Conservation (phyloP, 2,888 invertebrate genomes). For the Tenthredo livida region DNA sequence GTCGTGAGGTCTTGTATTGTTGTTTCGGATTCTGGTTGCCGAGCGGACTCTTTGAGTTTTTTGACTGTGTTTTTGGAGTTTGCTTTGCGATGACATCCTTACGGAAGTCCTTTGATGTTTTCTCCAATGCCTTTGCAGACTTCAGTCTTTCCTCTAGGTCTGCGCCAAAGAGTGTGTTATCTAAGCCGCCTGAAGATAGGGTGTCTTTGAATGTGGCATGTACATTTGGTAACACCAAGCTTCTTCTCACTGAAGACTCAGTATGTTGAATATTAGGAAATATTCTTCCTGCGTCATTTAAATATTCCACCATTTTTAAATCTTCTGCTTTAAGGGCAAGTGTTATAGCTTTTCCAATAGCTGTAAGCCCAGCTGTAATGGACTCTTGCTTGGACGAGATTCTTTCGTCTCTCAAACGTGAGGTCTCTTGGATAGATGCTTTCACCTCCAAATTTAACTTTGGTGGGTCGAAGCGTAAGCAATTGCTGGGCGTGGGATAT, state of each 20-base stretch:
- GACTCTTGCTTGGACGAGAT: constrained; percentile 15
- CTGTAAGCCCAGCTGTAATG: constrained; percentile 19
- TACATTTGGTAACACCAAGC: constrained; percentile 19
- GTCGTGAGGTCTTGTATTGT: constrained; percentile 11
- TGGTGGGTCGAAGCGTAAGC: constrained; percentile 22
- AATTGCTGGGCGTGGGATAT: constrained; percentile 21
- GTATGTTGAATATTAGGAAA: constrained; percentile 27
- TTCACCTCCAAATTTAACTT: constrained; percentile 27
- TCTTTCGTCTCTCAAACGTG: constrained; percentile 21
- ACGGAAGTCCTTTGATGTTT: constrained; percentile 24
- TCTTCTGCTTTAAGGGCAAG: not conserved
- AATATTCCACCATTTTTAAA: constrained; percentile 28
- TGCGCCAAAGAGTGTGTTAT: constrained; percentile 19
- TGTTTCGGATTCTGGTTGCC: constrained; percentile 17
- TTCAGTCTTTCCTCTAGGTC: constrained; percentile 16
- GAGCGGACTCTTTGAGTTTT: constrained; percentile 18
- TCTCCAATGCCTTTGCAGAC: constrained; percentile 28
- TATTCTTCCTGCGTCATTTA: constrained; percentile 22
- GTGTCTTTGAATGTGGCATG: constrained; percentile 33
- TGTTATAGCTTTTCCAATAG: constrained; percentile 32
- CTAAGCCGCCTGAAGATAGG: constrained; percentile 1
- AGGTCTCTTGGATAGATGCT: constrained; percentile 22
- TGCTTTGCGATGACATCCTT: constrained; percentile 34
- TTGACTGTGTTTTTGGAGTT: constrained; percentile 6
- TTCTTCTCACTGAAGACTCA: constrained; percentile 16